Base-by-base conservation (phyloP, 2,888 invertebrate species). In the Leistus spinibarbis region DNA sequence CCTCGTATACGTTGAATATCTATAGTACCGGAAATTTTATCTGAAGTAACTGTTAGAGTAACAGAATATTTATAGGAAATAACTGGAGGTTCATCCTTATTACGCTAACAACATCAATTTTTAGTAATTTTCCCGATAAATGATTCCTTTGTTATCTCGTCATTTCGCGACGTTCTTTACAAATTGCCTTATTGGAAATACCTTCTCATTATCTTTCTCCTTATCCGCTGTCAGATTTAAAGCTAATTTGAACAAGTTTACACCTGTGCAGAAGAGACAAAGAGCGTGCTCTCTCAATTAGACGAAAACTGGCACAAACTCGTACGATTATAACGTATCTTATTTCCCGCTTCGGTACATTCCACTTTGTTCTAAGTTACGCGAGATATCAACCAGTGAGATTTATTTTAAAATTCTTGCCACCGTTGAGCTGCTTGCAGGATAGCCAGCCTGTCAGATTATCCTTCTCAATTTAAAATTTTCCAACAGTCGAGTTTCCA, bases 301-400 rank as follows among this genome's bases (percentile, higher is more conserved):
- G 53, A 54, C 19, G 54, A 54, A 40, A 19, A 13, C 68, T 68
- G 9, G 68, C 68, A 22, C 22, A 22, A 68, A 68, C 56, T 54
- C 68, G 54, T 22, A 68, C 68, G 68, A 68, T 68, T 68, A 68
- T 68, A 71, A 71, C 65, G 71, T 71, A 71, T 71, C 71, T 71
- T 71, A 71, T 71, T 71, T 71, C 64, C 19, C 71, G 71, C 54
- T 71, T 65, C 71, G 24, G 65, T 71, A 69, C 69, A 57, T 56
- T 54, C 65, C 24, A 71, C 69, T 69, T 69, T 69, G 60, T 69
- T 69, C 57, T 60, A 69, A 69, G 27, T 69, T 57, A 69, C 69
- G 53, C 54, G 22, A 68, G 60, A 70, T 62, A 53, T 62, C 54
- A 70, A 22, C 62, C 54, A 63, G 68, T 54, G 53, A 64, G 71